These are phyloP conservation scores for Holothuria glaberrima DNA, from an alignment of 35 echinoderm and acorn worm genomes.

Conservation along the genomic window DNA sequence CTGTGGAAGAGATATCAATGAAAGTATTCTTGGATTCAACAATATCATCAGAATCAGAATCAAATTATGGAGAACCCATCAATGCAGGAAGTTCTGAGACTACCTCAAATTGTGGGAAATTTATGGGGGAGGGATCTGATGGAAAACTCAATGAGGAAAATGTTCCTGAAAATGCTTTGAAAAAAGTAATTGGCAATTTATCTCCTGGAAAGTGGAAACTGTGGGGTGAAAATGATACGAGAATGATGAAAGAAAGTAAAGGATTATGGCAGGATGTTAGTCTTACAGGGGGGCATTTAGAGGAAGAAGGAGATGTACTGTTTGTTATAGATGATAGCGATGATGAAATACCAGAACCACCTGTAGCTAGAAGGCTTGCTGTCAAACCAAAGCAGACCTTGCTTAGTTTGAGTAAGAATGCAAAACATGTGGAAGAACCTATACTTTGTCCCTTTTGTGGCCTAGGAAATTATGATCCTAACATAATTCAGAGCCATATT, in stretches of 20 bases:
- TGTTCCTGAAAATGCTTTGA: not conserved
- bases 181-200: not conserved
- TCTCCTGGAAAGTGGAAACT: not conserved
- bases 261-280: slow-evolving; percentile 9
- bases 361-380: not conserved
- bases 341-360: not conserved
- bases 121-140: no score
- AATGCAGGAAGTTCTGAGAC: not conserved
- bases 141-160: not conserved
- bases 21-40: slow-evolving; percentile 29
- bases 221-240: not conserved
- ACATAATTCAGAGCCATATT: slow-evolving; percentile 63
- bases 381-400: slow-evolving; percentile 72
- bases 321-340: not conserved
- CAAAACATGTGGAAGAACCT: slow-evolving; percentile 63
- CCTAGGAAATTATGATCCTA: slow-evolving; percentile 77
- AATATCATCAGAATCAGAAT: not conserved
- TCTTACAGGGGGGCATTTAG: not conserved
- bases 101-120: not conserved
- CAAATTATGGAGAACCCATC: not conserved
- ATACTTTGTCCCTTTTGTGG: slow-evolving; percentile 81
- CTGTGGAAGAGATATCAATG: not conserved
- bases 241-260: not conserved
- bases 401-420: slow-evolving; percentile 70
- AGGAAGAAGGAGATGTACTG: not conserved